phyloP scores from a whole-genome alignment of 2,797 vertebrate genomes.

The Dryobates pubescens region DNA sequence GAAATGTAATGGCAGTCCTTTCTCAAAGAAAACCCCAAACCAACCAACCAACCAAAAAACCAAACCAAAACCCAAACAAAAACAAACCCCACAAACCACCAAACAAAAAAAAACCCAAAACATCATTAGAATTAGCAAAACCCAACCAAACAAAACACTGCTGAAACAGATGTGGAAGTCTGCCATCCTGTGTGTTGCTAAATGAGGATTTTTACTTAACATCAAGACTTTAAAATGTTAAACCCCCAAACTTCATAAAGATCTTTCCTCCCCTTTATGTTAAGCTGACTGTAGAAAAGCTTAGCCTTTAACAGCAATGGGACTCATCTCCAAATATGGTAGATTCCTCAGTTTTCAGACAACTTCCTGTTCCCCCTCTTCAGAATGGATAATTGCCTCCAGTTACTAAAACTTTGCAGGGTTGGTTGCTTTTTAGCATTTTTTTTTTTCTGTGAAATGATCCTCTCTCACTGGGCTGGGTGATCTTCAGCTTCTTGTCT shows the following conservation, averaged over 20 bases:
- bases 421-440: background rate
- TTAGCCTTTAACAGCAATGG: background rate
- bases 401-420: background rate
- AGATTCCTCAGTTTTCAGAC: background rate
- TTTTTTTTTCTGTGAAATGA: background rate
- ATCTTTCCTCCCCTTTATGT: rapidly evolving
- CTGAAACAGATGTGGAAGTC: background rate
- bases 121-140: too few relatives aligned
- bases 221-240: background rate
- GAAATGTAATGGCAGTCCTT: background rate
- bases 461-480: background rate
- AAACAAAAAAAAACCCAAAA: background rate
- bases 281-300: background rate
- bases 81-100: background rate
- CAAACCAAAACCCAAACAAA: too few relatives aligned
- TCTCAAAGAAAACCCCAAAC: background rate
- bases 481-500: background rate
- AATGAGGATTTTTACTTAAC: background rate
- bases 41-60: too few relatives aligned
- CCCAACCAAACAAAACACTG: too few relatives aligned
- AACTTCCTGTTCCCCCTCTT: background rate
- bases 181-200: background rate
- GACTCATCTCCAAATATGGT: background rate
- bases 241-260: background rate
- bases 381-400: background rate